Conservation (phyloP, 2,888 invertebrate genomes). For the Diaprepes abbreviatus region DNA sequence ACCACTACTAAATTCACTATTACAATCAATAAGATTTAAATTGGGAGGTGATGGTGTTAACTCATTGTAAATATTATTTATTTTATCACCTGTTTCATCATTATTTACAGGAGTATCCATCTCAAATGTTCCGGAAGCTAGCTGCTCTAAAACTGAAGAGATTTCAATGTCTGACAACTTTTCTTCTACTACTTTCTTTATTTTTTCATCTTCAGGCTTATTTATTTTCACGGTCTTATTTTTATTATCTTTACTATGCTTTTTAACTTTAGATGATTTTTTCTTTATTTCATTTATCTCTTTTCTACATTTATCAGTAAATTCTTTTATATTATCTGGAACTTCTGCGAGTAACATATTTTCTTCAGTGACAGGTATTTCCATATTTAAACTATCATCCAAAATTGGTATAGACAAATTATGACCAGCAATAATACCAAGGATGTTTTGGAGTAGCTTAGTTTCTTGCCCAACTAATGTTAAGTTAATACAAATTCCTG, state of each 20-base stretch:
- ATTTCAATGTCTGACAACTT: constrained; percentile 21
- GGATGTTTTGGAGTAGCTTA: constrained; percentile 71
- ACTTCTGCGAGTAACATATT: constrained; percentile 30
- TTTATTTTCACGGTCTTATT: background rate
- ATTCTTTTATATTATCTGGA: constrained; percentile 23
- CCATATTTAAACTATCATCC: constrained; percentile 36
- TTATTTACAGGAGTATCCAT: background rate
- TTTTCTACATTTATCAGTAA: constrained; percentile 29
- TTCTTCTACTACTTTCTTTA: constrained; percentile 26
- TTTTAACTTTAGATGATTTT: background rate
- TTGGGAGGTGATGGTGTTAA: background rate
- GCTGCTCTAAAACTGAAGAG: constrained; percentile 26
- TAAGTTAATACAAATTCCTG: constrained; percentile 85
- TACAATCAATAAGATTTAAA: background rate
- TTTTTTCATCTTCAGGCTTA: background rate
- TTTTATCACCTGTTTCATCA: background rate
- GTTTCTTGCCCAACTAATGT: constrained; percentile 77
- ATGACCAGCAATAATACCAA: constrained; percentile 72
- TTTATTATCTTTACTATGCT: background rate
- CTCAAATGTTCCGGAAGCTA: constrained; percentile 28
- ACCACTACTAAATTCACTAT: background rate
- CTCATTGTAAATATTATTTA: background rate
- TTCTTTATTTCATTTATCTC: constrained; percentile 37
- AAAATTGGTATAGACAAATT: constrained; percentile 70
- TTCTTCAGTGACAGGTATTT: constrained; percentile 10